Evolutionary conservation across 2,113 vertebrate species (phyloP), one percentile per base, ranked within the genome.

Genomic region (Neogobius melanostomus): DNA sequence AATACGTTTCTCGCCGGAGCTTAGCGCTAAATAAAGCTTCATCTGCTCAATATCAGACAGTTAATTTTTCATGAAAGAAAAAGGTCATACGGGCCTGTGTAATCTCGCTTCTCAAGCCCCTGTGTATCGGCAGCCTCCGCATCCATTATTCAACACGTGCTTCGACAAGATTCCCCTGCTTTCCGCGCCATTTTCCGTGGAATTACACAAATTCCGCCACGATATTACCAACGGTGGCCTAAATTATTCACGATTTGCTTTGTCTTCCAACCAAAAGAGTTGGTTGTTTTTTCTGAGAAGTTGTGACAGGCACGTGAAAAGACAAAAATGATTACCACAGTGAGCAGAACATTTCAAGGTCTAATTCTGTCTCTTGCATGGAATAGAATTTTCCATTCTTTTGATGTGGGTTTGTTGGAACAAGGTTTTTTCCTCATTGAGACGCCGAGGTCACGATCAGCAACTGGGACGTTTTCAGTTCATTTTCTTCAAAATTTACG

Each of bases 31-130:
- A 91, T 89, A 90, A 90, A 91, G 84, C 72, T 68, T 88, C 83
- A 88, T 89, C 84, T 85, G 79, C 87, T 92, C 89, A 87, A 87
- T 90, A 90, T 91, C 89, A 85, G 76, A 63, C 68, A 52, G 69
- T 93, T 84, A 81, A 91, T 91, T 85, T 92, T 93, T 92, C 82
- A 92, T 91, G 88, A 91, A 87, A 87, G 85, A 56, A 84, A n/a
- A 87, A 86, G 89, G 90, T 92, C 83, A 90, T 82, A 45, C 66
- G 82, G 89, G 84, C 80, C 82, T 83, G 75, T 86, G 88, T 90
- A 91, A 93, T 92, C 88, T 90, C 83, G 81, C 83, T 80, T 83
- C 85, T 80, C 82, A 79, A 59, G 84, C 76, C 78, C 70, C 70
- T 80, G 77, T 87, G 83, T 91, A 86, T 89, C 85, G 80, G 87